Percentiles rank a stretch among this genome's conserved stretches.
These are phyloP conservation scores for Megaceryle torquata DNA, from an alignment of 2,113 vertebrate species.

Conservation along the genomic window DNA sequence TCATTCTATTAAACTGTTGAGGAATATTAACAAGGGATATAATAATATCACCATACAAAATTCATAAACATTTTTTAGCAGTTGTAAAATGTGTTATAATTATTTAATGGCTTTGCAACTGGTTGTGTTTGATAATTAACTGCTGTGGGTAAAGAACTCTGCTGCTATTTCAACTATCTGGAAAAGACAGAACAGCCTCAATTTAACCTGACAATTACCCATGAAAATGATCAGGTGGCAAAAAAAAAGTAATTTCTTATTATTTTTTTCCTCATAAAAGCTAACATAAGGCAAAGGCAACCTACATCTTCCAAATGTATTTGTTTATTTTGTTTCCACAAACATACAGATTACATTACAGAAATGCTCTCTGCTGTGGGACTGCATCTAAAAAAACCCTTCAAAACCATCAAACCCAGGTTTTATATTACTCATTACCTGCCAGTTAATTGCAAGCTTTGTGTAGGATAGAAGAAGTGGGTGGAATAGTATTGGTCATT, in stretches of 20 bases:
- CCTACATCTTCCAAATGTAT: background rate
- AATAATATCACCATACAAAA: constrained; percentile 31
- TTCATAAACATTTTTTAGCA: constrained; percentile 36
- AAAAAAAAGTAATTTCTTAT: background rate
- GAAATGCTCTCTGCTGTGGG: background rate
- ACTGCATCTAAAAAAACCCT: background rate
- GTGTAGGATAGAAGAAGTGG: background rate
- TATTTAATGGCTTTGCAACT: constrained; percentile 53
- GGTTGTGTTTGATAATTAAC: constrained; percentile 44
- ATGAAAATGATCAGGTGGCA: background rate
- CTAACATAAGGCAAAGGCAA: background rate
- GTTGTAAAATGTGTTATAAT: constrained; percentile 44
- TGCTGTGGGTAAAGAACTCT: background rate
- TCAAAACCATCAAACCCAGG: background rate
- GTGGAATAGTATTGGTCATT: background rate
- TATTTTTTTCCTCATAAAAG: background rate
- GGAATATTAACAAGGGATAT: constrained; percentile 48
- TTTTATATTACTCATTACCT: background rate
- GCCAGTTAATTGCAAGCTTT: background rate
- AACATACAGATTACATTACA: background rate
- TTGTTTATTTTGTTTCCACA: background rate
- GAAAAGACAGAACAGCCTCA: background rate
- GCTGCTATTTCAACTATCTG: background rate
- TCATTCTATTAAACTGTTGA: constrained; percentile 28
- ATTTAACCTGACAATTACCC: background rate